Conservation (phyloP, 2,797 vertebrate genomes). For the Coreius guichenoti region DNA sequence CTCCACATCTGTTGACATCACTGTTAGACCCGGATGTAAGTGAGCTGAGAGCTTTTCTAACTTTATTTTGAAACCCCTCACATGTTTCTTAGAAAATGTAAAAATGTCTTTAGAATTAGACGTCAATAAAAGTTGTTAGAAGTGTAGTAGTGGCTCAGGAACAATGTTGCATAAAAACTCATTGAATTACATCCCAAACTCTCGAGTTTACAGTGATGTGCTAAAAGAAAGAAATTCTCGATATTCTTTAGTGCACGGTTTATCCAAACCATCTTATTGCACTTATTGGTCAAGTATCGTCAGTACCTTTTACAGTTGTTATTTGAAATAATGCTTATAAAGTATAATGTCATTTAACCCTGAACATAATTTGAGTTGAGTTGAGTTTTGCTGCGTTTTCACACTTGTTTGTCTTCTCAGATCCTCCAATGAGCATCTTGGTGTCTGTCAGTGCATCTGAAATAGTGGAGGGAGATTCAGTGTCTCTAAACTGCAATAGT, state of each 20-base stretch:
- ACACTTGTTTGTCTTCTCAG: constrained; percentile 5
- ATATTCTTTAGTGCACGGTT: too few species aligned
- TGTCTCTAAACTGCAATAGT: too few species aligned
- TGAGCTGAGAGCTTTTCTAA: not conserved
- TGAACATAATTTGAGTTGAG: not conserved
- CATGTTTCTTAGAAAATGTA: not conserved
- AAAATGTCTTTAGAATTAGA: not conserved
- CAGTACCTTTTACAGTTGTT: too few species aligned
- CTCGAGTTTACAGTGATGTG: too few species aligned
- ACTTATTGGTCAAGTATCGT: too few species aligned
- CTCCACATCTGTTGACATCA: constrained; percentile 27
- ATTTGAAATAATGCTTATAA: not conserved
- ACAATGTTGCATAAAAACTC: too few species aligned
- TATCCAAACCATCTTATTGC: too few species aligned
- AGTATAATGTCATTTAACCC: not conserved
- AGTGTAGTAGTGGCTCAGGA: too few species aligned
- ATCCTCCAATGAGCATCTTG: not conserved
- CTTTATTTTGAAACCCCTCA: not conserved
- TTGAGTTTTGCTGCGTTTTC: not conserved
- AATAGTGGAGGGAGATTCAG: too few species aligned
- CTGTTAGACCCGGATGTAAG: constrained; percentile 35
- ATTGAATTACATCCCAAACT: not conserved
- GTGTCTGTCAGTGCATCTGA: not conserved
- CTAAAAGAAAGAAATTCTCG: too few species aligned
- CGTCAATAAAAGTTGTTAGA: not conserved